Evolutionary conservation across 2,113 vertebrate genomes (phyloP).

Genomic region (Pygoscelis adeliae): DNA sequence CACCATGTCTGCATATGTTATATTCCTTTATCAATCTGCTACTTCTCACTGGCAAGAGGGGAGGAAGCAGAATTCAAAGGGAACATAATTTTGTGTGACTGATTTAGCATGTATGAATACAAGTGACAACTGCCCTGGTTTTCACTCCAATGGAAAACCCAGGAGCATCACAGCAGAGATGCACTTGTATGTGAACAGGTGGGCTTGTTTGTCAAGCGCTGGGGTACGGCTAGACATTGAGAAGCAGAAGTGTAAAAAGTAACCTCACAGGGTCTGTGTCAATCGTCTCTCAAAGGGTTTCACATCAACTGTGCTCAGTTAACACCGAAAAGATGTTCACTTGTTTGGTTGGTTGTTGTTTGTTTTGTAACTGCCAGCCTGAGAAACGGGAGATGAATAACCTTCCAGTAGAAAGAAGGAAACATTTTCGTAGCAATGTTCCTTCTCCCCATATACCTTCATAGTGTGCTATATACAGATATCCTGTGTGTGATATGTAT

Average conservation of each 20-base stretch:
- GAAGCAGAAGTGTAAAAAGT: background rate
- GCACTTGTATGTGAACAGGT: background rate
- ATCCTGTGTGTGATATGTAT: accelerated
- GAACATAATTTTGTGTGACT: background rate
- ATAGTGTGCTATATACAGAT: accelerated
- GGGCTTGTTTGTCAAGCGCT: background rate
- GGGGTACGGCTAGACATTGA: accelerated
- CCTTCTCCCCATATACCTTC: background rate
- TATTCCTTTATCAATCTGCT: background rate
- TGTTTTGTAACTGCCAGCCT: background rate
- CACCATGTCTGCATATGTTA: background rate
- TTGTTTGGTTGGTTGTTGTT: background rate
- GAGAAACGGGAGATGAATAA: background rate
- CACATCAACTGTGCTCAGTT: background rate
- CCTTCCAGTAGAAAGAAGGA: background rate
- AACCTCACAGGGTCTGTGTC: background rate
- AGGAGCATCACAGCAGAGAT: background rate
- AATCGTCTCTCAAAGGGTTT: background rate
- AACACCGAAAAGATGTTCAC: background rate
- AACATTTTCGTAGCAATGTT: background rate
- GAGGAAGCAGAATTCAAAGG: background rate
- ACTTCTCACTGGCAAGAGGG: background rate
- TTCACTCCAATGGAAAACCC: background rate
- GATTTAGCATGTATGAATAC: background rate
- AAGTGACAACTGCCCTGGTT: background rate